phyloP scores from a whole-genome alignment of 2,113 vertebrate genomes.

The Typhlomys cinereus region DNA sequence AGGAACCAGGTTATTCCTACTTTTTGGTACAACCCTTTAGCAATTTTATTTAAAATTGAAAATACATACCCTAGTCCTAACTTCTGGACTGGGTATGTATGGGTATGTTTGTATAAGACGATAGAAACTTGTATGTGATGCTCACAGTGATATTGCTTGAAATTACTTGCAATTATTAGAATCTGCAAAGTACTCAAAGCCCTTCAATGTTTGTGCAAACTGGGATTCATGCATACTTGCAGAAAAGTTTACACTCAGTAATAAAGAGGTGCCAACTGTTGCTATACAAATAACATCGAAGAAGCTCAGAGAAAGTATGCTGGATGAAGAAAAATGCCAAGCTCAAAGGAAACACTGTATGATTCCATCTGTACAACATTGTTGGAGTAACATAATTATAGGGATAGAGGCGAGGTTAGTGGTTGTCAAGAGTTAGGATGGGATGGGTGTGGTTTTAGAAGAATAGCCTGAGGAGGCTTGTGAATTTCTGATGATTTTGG shows the following conservation, averaged over 20 bases:
- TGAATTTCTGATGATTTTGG: not conserved
- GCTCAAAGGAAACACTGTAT: not conserved
- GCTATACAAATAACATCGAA: not conserved
- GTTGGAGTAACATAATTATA: not conserved
- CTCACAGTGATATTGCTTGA: not conserved
- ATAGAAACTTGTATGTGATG: not conserved
- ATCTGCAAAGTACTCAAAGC: not conserved
- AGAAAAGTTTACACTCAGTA: not conserved
- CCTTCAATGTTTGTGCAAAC: not conserved
- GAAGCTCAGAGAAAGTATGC: not conserved
- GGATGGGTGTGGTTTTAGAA: not conserved
- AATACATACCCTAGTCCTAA: no score
- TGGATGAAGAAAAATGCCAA: not conserved
- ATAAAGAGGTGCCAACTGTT: not conserved
- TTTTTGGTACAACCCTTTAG: not conserved
- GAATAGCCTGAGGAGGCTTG: not conserved
- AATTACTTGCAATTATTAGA: not conserved
- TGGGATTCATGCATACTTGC: not conserved
- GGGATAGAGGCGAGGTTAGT: not conserved
- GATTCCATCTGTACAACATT: not conserved
- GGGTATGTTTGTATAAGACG: not conserved
- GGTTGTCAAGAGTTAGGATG: not conserved
- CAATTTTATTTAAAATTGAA: slow-evolving; percentile 19
- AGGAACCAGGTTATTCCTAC: not conserved
- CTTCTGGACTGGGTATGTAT: no score